phyloP scores from a whole-genome alignment of 2,797 vertebrate species.

The Pitangus sulphuratus region DNA sequence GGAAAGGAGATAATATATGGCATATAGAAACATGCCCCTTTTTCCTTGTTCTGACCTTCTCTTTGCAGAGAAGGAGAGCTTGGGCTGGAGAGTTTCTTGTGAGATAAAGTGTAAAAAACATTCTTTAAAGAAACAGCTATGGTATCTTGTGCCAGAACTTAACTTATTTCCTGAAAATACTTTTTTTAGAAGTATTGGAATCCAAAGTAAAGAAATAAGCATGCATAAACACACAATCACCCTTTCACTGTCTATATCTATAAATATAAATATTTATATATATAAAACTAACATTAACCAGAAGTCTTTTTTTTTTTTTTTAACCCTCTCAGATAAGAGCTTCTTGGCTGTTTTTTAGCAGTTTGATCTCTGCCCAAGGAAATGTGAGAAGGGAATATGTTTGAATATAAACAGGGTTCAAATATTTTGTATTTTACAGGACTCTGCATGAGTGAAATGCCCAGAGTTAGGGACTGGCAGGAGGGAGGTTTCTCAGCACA shows the following conservation, averaged over 20 bases:
- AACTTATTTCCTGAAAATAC: conserved; percentile 54
- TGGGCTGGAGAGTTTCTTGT: not conserved
- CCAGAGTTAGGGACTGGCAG: not conserved
- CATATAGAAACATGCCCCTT: conserved; percentile 5
- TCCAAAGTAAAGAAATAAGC: conserved; percentile 54
- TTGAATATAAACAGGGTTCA: not conserved
- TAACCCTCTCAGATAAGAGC: conserved; percentile 45
- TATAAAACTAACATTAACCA: conserved; percentile 22
- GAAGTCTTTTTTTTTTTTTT: not conserved
- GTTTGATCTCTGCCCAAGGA: conserved; percentile 32
- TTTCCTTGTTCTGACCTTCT: conserved; percentile 35
- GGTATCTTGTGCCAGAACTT: conserved; percentile 38
- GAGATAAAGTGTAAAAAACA: not conserved
- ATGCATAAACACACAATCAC: conserved; percentile 50
- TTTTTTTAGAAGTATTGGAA: conserved; percentile 46
- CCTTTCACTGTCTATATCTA: conserved; percentile 60
- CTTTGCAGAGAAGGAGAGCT: conserved; percentile 30
- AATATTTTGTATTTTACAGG: not conserved
- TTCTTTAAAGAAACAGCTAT: conserved; percentile 32
- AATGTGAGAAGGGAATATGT: not conserved
- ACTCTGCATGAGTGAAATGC: not conserved
- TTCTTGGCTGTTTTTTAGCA: conserved; percentile 59
- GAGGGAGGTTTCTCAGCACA: not conserved
- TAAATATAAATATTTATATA: conserved; percentile 59
- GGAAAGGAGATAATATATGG: not conserved